These are phyloP conservation scores for Hypanus sabinus DNA, from an alignment of 2,113 vertebrate genomes.

Conservation along the genomic window DNA sequence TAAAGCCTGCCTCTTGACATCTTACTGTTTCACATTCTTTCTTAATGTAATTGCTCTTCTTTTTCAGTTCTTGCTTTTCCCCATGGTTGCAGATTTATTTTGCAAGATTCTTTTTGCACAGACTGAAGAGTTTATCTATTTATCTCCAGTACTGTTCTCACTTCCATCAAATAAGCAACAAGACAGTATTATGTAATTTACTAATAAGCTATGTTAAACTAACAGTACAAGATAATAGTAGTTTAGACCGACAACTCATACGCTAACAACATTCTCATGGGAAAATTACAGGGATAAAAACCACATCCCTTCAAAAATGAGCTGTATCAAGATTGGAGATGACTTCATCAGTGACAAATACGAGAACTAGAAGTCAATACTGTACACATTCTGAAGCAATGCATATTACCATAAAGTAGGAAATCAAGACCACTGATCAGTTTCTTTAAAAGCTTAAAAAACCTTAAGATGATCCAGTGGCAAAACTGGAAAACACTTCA, in stretches of 20 bases:
- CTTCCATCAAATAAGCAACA: background rate
- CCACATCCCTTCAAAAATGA: background rate
- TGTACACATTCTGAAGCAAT: background rate
- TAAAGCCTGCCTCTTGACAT: conserved; percentile 44
- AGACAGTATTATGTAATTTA: background rate
- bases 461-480: background rate
- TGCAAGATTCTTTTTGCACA: conserved; percentile 45
- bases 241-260: background rate
- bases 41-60: conserved; percentile 43
- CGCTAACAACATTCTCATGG: background rate
- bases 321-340: background rate
- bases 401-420: background rate
- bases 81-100: conserved; percentile 56
- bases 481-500: background rate
- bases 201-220: background rate
- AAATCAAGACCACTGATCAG: background rate
- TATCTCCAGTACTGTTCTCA: background rate
- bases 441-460: background rate
- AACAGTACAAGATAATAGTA: background rate
- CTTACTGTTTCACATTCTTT: conserved; percentile 47
- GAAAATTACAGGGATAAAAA: background rate
- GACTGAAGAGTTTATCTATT: conserved; percentile 39
- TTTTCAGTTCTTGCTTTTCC: conserved; percentile 52
- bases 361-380: background rate
- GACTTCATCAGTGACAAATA: background rate